These are phyloP conservation scores for Aplysia californica DNA, from an alignment of 1,140 invertebrate species.

Conservation along the genomic window DNA sequence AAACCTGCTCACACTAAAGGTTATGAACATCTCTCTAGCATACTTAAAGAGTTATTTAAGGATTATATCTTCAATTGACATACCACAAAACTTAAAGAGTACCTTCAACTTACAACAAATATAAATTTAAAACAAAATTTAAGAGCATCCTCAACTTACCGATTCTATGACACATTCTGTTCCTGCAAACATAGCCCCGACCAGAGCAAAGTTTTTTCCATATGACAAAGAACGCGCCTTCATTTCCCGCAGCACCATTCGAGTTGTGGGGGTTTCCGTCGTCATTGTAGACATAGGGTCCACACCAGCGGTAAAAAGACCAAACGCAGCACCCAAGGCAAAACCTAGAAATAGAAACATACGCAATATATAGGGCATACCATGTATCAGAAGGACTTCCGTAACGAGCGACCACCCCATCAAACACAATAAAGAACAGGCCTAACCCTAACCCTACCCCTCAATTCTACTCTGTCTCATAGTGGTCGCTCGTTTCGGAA, in stretches of 20 bases:
- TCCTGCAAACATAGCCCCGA: constrained; percentile 92
- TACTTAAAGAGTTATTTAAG: not conserved
- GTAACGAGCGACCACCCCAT: too few relatives aligned
- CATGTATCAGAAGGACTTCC: not conserved
- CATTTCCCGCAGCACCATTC: constrained; percentile 81
- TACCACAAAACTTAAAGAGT: too few relatives aligned
- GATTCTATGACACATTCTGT: constrained; percentile 92
- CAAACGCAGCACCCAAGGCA: constrained; percentile 92
- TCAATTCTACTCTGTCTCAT: too few relatives aligned
- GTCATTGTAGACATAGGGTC: constrained; percentile 84
- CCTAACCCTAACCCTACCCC: too few relatives aligned
- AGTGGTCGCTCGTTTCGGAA: too few relatives aligned
- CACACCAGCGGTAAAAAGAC: constrained; percentile 94
- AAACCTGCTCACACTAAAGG: not conserved
- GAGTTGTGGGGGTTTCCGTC: constrained; percentile 73
- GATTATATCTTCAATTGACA: too few relatives aligned
- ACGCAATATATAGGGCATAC: not conserved
- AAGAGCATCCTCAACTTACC: constrained; percentile 65
- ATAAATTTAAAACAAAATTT: not conserved
- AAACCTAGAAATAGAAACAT: constrained; percentile 74
- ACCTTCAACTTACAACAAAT: not conserved
- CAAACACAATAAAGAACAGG: too few relatives aligned
- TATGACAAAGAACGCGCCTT: constrained; percentile 89
- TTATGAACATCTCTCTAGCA: not conserved
- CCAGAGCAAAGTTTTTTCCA: constrained; percentile 97